Conservation (phyloP, 2,888 invertebrate genomes). For the Uloborus plumipes region DNA sequence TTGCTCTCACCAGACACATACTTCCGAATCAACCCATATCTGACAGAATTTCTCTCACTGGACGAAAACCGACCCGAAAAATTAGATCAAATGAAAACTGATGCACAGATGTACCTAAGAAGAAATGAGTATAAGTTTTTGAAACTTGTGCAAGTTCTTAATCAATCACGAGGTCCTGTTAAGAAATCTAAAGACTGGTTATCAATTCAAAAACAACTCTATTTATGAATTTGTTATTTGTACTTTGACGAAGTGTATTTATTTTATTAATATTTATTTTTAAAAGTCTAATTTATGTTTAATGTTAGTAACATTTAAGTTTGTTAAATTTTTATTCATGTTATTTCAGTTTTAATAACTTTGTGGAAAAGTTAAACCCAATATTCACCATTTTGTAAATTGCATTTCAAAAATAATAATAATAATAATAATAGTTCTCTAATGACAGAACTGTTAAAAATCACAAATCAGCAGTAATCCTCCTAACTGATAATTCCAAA, state of each 20-base stretch:
- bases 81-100: slow-evolving; percentile 79
- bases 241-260: not conserved
- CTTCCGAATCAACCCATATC: slow-evolving; percentile 89
- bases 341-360: too few species aligned
- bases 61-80: slow-evolving; percentile 84
- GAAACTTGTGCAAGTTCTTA: slow-evolving; percentile 68
- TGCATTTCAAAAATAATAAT: too few species aligned
- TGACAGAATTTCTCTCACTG: slow-evolving; percentile 83
- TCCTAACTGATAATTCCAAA: too few species aligned
- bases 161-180: slow-evolving; percentile 35
- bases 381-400: too few species aligned
- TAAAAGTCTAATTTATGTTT: not conserved
- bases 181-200: slow-evolving; percentile 56
- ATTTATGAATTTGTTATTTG: slow-evolving; percentile 26
- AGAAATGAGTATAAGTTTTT: slow-evolving; percentile 82
- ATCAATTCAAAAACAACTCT: slow-evolving; percentile 21
- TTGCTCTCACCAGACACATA: slow-evolving; percentile 81
- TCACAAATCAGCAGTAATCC: too few species aligned
- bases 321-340: too few species aligned
- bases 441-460: too few species aligned
- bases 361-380: too few species aligned
- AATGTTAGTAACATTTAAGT: too few species aligned
- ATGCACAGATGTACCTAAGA: slow-evolving; percentile 84
- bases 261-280: not conserved
- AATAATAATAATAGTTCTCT: too few species aligned